These are phyloP conservation scores for Podilymbus podiceps DNA, from an alignment of 2,113 vertebrate genomes.

Conservation along the genomic window DNA sequence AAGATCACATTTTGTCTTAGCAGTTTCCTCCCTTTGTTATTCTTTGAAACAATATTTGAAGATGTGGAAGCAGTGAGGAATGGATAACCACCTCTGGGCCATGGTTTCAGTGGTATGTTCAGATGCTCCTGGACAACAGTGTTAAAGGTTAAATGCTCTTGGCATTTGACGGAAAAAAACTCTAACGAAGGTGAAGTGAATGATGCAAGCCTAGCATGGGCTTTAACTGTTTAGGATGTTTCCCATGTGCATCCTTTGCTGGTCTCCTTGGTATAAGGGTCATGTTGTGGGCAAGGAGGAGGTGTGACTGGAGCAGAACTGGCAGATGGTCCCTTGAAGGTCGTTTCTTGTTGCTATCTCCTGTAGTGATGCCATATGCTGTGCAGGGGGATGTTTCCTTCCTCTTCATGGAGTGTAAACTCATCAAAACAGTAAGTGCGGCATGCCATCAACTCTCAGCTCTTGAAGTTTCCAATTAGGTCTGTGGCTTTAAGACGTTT, in stretches of 20 bases:
- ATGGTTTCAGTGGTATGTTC: background rate
- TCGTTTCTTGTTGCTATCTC: conserved; percentile 60
- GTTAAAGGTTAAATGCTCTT: conserved; percentile 52
- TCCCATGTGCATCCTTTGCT: conserved; percentile 48
- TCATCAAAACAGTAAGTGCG: conserved; percentile 56
- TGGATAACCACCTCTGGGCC: conserved; percentile 12
- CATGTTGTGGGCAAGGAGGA: conserved; percentile 62
- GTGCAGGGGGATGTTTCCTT: conserved; percentile 54
- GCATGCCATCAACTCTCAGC: background rate
- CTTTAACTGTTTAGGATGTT: conserved; percentile 60
- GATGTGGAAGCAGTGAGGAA: background rate
- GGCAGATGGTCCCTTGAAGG: conserved; percentile 66
- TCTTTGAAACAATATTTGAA: conserved; percentile 4
- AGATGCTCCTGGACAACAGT: conserved; percentile 19
- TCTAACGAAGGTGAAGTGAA: conserved; percentile 41
- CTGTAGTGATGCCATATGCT: conserved; percentile 65
- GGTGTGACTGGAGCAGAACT: conserved; percentile 52
- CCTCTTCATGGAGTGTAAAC: conserved; percentile 57
- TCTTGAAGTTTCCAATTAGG: conserved; percentile 1
- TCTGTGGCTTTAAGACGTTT: background rate
- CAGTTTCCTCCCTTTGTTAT: background rate
- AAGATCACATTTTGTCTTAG: conserved; percentile 31
- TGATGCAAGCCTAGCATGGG: conserved; percentile 35
- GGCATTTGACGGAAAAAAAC: conserved; percentile 36
- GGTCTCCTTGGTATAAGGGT: conserved; percentile 51